Evolutionary conservation across 2,888 invertebrate genomes (phyloP), one percentile per base, ranked within the genome.

Genomic region (Cerceris rybyensis): DNA sequence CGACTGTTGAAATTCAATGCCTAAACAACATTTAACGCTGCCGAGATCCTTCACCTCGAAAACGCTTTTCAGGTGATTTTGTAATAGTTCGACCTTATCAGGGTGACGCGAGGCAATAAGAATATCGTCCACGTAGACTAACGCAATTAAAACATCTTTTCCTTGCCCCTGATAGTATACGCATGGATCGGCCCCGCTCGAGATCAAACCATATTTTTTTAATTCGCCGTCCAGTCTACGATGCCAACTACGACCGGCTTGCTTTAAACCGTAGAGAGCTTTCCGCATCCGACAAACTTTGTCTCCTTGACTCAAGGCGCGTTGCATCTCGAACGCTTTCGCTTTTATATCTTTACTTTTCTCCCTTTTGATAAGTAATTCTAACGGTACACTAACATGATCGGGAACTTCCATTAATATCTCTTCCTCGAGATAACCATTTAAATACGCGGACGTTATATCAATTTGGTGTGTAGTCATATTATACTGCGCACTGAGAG

Each of bases 181-280:
- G 16, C 59, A 60, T 14, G 59, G 59, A 60, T 60, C 59, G 14
- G 59, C 59, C 6, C 13, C 42, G 13, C 14, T 46, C 16, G 59
- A 42, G 14, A 16, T 8, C 14, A 60, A 43, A 9, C 59, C 14
- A 43, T 42, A 60, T 8, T 13, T 14, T 16, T 60, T 43, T 43
- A 42, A 43, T 42, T 60, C 43, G 17, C 11, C 5, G 14, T 11
- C 50, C 28, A 46, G 11, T 7, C 61, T 46, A 61, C 61, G 49
- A 61, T 61, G 50, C 50, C 61, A 61, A 9, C 49, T 61, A 50
- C 61, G 61, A 49, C 61, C 61, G 11, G 61, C 50, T 61, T 61
- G 61, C 11, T 61, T 61, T 17, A 61, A n/a, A n/a, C 61, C 61
- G n/a, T 61, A 61, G 13, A 61, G 16, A 11, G 61, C 17, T 13